Conservation (phyloP, 2,797 vertebrate genomes). For the Labroides dimidiatus region DNA sequence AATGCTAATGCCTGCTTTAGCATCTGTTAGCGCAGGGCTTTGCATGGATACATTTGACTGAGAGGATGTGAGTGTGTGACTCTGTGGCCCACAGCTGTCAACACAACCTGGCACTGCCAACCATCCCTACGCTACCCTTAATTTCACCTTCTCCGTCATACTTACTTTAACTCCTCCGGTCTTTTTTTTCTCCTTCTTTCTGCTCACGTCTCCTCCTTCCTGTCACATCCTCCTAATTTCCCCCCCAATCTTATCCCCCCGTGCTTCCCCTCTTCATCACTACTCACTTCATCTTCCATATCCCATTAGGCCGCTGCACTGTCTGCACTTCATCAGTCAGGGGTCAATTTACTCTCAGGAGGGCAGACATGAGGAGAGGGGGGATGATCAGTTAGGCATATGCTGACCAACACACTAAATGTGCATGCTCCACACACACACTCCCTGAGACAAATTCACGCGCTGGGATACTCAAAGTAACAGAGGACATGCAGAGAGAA, state of each 20-base stretch:
- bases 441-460: constrained; percentile 9
- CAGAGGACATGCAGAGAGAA: constrained; percentile 8
- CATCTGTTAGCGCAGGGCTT: constrained; percentile 36
- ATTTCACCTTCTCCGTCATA: constrained; percentile 60
- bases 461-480: constrained; percentile 17
- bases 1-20: constrained; percentile 62
- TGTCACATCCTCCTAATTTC: constrained; percentile 14
- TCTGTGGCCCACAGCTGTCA: constrained; percentile 61
- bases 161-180: constrained; percentile 6
- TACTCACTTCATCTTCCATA: constrained; percentile 38
- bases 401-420: constrained; percentile 54
- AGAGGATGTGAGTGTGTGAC: constrained; percentile 17
- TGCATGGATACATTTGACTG: not conserved
- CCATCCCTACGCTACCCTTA: constrained; percentile 50
- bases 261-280: not conserved
- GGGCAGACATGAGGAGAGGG: constrained; percentile 34
- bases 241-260: not conserved
- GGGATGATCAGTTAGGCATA: constrained; percentile 42
- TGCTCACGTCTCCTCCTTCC: constrained; percentile 36
- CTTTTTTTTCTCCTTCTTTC: constrained; percentile 21
- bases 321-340: constrained; percentile 58
- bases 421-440: constrained; percentile 19
- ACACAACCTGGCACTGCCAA: constrained; percentile 68
- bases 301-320: constrained; percentile 42
- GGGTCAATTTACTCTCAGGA: constrained; percentile 58